Evolutionary conservation across 2,888 invertebrate species (phyloP).

Genomic region (Leptinotarsa peninsularis): DNA sequence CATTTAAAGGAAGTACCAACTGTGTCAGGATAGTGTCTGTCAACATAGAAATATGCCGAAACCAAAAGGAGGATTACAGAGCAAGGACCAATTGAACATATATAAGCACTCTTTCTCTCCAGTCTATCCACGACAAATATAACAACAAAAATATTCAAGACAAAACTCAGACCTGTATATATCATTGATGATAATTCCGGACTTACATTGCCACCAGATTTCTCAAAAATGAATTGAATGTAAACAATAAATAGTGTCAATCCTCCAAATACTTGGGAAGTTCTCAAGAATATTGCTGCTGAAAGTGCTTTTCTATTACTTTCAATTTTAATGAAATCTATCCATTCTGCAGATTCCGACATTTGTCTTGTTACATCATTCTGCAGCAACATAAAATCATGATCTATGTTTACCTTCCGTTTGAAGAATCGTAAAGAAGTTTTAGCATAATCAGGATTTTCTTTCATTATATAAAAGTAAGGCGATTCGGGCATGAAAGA

Average conservation of each 20-base stretch:
- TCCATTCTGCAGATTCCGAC: constrained; percentile 53
- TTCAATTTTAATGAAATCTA: constrained; percentile 51
- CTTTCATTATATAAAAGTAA: constrained; percentile 51
- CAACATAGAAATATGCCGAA: constrained; percentile 51
- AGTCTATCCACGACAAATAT: constrained; percentile 48
- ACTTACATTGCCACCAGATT: constrained; percentile 55
- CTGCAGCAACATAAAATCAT: constrained; percentile 47
- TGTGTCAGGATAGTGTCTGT: constrained; percentile 41
- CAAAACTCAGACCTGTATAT: constrained; percentile 39
- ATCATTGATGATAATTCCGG: constrained; percentile 47
- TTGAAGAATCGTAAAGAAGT: constrained; percentile 46
- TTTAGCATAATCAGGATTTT: constrained; percentile 44
- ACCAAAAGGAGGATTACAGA: constrained; percentile 46
- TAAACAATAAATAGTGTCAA: constrained; percentile 52
- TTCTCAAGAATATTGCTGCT: constrained; percentile 52
- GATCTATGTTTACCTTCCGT: constrained; percentile 46
- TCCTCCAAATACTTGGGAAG: constrained; percentile 55
- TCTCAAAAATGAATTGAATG: constrained; percentile 55
- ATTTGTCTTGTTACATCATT: constrained; percentile 53
- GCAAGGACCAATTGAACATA: constrained; percentile 49
- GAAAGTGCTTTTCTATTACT: constrained; percentile 53
- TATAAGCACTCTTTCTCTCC: constrained; percentile 51
- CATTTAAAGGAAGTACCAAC: constrained; percentile 48
- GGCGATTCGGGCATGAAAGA: constrained; percentile 72
- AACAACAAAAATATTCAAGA: constrained; percentile 43